Base-by-base conservation (phyloP, 2,888 invertebrate genomes). In the Scrobipalpa atriplicella region DNA sequence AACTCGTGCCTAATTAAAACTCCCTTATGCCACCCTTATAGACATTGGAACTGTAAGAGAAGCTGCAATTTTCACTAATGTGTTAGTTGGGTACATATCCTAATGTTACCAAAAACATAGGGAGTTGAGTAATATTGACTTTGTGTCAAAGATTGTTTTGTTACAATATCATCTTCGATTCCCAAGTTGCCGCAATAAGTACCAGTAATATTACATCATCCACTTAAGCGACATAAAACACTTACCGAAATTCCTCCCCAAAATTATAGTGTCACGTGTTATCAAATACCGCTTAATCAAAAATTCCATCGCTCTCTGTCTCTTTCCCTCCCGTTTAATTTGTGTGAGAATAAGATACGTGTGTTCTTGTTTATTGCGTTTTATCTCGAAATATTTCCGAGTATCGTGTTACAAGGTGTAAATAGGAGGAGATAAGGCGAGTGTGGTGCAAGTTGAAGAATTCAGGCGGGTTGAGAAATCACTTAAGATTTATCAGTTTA, bases 251-350 rank as follows among this genome's bases (percentile, higher is more conserved):
- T 29, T 38, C 16, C 38, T n/a, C 8, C 58, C 8, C 58, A 16
- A 58, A 58, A 56, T 58, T 56, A 58, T n/a, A n/a, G 16, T 54
- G 65, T 52, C 41, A 68, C 67, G 36, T 71, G 73, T 76, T 78
- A 82, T 82, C 79, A 76, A 78, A 81, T 79, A 78, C 79, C 80
- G 80, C 74, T 76, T 68, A 63, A 66, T 66, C 65, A 67, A 70
- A 72, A 71, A 66, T 51, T 61, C 56, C 66, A 41, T 67, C 62
- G 74, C 74, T 75, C 74, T 73, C 69, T 29, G 43, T 61, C 67
- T 56, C 62, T 39, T 18, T 64, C 71, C 65, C 71, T 67, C 70
- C 70, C 70, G 79, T 80, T 77, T 80, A 78, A 84, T 83, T 84
- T 79, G 78, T 74, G 73, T 73, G 74, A 69, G 76, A 70, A 60